These are phyloP conservation scores for Meloidogyne exigua DNA, from an alignment of 1,140 invertebrate species.

Conservation along the genomic window DNA sequence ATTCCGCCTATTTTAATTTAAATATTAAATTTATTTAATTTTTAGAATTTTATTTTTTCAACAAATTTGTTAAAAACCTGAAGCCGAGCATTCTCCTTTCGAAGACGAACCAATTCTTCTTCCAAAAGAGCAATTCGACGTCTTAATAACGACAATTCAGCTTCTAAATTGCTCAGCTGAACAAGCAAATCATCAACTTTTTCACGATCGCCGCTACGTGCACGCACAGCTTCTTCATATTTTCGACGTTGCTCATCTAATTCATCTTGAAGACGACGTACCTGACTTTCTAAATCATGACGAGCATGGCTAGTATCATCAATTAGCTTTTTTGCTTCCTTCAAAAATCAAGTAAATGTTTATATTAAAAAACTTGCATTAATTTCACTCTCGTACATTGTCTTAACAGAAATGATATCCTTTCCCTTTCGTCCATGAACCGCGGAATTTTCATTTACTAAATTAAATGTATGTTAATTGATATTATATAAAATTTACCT, in stretches of 20 bases:
- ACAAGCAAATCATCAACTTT: conserved; percentile 57
- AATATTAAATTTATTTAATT: background rate
- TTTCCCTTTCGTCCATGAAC: conserved; percentile 66
- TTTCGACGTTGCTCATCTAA: conserved; percentile 56
- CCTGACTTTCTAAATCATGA: conserved; percentile 43
- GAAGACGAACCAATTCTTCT: conserved; percentile 58
- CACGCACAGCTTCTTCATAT: conserved; percentile 59
- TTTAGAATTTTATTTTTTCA: no score
- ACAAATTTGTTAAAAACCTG: conserved; percentile 24
- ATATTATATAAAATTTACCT: no score
- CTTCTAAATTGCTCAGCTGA: conserved; percentile 56
- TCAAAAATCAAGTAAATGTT: conserved; percentile 12
- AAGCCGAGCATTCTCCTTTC: conserved; percentile 56
- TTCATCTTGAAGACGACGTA: conserved; percentile 50
- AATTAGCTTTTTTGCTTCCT: conserved; percentile 55
- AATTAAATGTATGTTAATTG: no score
- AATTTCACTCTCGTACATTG: conserved; percentile 67
- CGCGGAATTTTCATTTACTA: no score
- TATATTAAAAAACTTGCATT: conserved; percentile 39
- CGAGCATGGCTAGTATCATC: conserved; percentile 54
- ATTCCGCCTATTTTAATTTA: conserved; percentile 29
- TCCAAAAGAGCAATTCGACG: conserved; percentile 58
- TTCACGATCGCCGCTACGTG: conserved; percentile 47
- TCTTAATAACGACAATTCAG: conserved; percentile 60
- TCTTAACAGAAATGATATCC: conserved; percentile 66